These are phyloP conservation scores for Papilio helenus DNA, from an alignment of 1,140 invertebrate genomes.

Conservation along the genomic window DNA sequence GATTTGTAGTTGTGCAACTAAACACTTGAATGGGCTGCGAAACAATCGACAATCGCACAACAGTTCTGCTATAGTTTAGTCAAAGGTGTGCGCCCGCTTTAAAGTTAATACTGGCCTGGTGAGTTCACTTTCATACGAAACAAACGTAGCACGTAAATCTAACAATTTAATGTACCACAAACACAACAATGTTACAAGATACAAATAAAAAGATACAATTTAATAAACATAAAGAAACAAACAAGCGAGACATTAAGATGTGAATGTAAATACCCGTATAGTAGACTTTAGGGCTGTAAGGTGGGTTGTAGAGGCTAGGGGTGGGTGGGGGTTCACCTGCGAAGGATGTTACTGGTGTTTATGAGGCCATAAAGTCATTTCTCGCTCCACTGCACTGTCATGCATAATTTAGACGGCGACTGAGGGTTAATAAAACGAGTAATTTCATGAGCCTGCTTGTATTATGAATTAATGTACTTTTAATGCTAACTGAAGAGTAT, in stretches of 20 bases:
- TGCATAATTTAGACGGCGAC: conserved; percentile 62
- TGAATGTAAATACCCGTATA: not conserved
- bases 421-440: conserved; percentile 46
- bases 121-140: no score
- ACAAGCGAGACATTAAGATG: conserved; percentile 1
- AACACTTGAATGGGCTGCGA: no score
- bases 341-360: conserved; percentile 57
- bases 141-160: not conserved
- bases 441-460: conserved; percentile 45
- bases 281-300: conserved; percentile 23
- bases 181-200: not conserved
- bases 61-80: no score
- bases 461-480: conserved; percentile 40
- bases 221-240: conserved; percentile 12
- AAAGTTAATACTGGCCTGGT: no score
- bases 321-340: conserved; percentile 49
- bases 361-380: conserved; percentile 63
- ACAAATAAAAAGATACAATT: not conserved
- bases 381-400: conserved; percentile 57
- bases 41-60: no score
- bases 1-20: no score
- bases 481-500: conserved; percentile 36
- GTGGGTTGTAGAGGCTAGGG: conserved; percentile 20
- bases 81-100: no score
- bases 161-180: not conserved